Conservation (phyloP, 92 coral and sea anemone species). For the Pocillopora meandrina region DNA sequence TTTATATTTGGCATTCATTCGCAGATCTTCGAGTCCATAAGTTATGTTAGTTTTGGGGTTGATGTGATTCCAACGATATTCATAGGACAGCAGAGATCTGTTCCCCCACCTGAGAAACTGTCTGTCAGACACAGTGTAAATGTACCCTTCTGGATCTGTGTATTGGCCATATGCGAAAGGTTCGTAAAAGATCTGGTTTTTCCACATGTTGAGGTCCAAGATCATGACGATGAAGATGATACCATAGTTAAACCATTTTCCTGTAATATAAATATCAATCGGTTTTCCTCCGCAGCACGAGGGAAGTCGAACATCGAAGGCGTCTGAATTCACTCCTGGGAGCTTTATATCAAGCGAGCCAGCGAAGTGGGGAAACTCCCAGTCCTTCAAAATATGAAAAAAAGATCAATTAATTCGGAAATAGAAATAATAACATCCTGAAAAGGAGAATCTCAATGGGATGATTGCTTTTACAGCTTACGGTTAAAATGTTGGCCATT, state of each 20-base stretch:
- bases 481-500: no score
- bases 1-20: conserved; percentile 79
- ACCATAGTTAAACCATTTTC: conserved; percentile 92
- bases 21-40: conserved; percentile 70
- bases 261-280: conserved; percentile 77
- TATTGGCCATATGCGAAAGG: conserved; percentile 82
- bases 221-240: conserved; percentile 85
- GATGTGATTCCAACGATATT: conserved; percentile 79
- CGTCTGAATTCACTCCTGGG: conserved; percentile 79
- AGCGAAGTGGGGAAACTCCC: conserved; percentile 89
- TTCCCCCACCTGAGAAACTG: conserved; percentile 75
- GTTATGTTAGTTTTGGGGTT: conserved; percentile 84
- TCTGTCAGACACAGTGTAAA: conserved; percentile 76
- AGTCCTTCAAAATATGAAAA: conserved; percentile 49
- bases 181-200: conserved; percentile 84
- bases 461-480: no score
- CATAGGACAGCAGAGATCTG: conserved; percentile 63
- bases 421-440: neutral
- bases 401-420: neutral
- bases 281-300: conserved; percentile 63
- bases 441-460: no score
- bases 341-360: conserved; percentile 81
- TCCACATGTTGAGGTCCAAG: conserved; percentile 90
- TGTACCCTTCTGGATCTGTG: conserved; percentile 73
- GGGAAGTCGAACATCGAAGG: conserved; percentile 64